Evolutionary conservation across 2,888 invertebrate species (phyloP).

Genomic region (Lydus trimaculatus): DNA sequence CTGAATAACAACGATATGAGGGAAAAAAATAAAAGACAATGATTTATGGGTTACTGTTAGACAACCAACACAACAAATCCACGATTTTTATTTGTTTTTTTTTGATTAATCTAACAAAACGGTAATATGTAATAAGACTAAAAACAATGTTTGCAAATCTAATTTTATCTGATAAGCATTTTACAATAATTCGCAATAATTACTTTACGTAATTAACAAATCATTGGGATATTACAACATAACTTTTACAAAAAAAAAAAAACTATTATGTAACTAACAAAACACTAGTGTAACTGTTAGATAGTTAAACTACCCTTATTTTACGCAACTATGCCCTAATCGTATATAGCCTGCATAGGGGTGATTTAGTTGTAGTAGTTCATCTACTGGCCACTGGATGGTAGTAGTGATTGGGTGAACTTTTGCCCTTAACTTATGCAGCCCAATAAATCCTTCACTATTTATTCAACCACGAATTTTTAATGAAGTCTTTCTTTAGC

Average conservation of each 20-base stretch:
- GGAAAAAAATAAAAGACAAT: slow-evolving; percentile 24
- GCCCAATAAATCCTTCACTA: slow-evolving; percentile 22
- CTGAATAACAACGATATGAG: slow-evolving; percentile 4
- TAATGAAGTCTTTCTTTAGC: slow-evolving; percentile 39
- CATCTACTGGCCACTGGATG: slow-evolving; percentile 50
- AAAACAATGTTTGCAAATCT: too few relatives aligned
- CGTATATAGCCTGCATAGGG: slow-evolving; percentile 24
- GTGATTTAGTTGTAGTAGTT: slow-evolving; percentile 38
- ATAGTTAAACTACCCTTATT: slow-evolving; percentile 6
- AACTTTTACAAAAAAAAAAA: not conserved
- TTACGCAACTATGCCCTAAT: slow-evolving; percentile 29
- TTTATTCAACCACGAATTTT: slow-evolving; percentile 35
- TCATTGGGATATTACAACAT: too few relatives aligned
- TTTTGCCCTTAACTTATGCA: slow-evolving; percentile 37
- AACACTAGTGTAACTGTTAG: not conserved
- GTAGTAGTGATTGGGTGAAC: slow-evolving; percentile 49
- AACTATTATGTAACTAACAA: slow-evolving; percentile 6
- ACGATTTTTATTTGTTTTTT: not conserved
- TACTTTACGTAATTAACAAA: too few relatives aligned
- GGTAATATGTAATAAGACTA: too few relatives aligned
- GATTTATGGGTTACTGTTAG: slow-evolving; percentile 22
- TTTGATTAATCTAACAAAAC: too few relatives aligned
- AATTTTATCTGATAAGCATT: too few relatives aligned
- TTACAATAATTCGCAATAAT: too few relatives aligned
- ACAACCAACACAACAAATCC: not conserved